These are phyloP conservation scores for Lymantria monacha DNA, from an alignment of 2,888 invertebrate genomes.

Conservation along the genomic window DNA sequence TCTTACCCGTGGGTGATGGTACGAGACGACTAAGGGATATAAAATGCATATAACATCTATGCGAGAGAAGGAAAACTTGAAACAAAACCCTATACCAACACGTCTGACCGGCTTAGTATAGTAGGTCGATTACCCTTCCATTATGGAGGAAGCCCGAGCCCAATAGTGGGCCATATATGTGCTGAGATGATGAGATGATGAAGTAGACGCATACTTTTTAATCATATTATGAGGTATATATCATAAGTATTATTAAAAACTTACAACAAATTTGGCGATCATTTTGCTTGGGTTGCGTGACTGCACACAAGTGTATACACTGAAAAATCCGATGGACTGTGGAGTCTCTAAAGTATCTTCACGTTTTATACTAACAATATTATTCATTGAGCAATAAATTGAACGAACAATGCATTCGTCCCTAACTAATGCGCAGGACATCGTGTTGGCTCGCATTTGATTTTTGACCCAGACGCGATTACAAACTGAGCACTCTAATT, in stretches of 20 bases:
- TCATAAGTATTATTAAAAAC: constrained; percentile 16
- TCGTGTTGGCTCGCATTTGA: constrained; percentile 52
- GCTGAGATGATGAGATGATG: too few species aligned
- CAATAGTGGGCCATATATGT: too few species aligned
- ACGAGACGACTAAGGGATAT: too few species aligned
- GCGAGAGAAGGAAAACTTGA: too few species aligned
- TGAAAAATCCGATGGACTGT: constrained; percentile 65
- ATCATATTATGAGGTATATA: too few species aligned
- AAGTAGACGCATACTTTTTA: too few species aligned
- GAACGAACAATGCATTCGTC: constrained; percentile 44
- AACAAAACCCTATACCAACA: too few species aligned
- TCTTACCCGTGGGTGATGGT: too few species aligned
- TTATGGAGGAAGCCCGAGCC: too few species aligned
- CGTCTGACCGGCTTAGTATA: too few species aligned
- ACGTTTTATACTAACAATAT: constrained; percentile 67
- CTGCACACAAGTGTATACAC: constrained; percentile 64
- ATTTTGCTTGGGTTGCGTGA: constrained; percentile 71
- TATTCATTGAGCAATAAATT: constrained; percentile 64
- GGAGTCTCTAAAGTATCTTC: constrained; percentile 59
- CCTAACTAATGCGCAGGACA: constrained; percentile 68
- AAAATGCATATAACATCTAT: too few species aligned
- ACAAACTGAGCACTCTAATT: constrained; percentile 74
- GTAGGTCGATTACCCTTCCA: too few species aligned
- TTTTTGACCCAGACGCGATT: constrained; percentile 70
- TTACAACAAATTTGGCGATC: constrained; percentile 80